These are phyloP conservation scores for Willisornis vidua DNA, from an alignment of 2,113 vertebrate genomes.

Conservation along the genomic window DNA sequence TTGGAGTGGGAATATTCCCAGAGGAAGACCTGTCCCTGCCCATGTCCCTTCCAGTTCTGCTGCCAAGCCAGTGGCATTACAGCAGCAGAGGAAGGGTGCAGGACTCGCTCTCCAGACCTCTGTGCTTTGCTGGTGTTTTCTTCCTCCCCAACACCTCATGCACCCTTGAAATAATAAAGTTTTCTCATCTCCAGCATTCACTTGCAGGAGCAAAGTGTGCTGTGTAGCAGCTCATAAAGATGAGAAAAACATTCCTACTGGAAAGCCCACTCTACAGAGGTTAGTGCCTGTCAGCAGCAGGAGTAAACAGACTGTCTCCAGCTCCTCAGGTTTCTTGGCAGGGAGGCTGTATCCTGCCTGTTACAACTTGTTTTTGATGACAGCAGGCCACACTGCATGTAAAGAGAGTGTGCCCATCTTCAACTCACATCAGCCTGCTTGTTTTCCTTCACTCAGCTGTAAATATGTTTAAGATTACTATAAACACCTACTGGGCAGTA, in stretches of 20 bases:
- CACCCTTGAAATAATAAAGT: background rate
- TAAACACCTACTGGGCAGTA: background rate
- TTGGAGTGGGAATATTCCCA: background rate
- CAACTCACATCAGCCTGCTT: background rate
- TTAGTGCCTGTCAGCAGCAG: background rate
- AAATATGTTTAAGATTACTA: slow-evolving; percentile 1
- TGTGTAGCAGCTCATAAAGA: background rate
- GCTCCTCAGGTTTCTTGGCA: background rate
- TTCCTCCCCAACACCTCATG: background rate
- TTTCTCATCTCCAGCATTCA: background rate
- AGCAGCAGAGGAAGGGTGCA: background rate
- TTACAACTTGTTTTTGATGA: slow-evolving; percentile 27
- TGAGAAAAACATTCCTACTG: background rate
- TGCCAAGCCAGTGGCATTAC: background rate
- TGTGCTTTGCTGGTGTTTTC: background rate
- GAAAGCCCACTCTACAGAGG: background rate
- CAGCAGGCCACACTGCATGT: background rate
- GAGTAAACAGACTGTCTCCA: background rate
- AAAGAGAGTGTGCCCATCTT: background rate
- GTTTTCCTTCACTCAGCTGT: background rate
- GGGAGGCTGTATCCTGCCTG: slow-evolving; percentile 3
- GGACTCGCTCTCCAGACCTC: background rate
- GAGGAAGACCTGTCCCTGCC: background rate
- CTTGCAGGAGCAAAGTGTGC: background rate
- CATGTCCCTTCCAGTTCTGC: background rate